Conservation (phyloP, 2,888 invertebrate genomes). For the Sinhomidia bicolor region DNA sequence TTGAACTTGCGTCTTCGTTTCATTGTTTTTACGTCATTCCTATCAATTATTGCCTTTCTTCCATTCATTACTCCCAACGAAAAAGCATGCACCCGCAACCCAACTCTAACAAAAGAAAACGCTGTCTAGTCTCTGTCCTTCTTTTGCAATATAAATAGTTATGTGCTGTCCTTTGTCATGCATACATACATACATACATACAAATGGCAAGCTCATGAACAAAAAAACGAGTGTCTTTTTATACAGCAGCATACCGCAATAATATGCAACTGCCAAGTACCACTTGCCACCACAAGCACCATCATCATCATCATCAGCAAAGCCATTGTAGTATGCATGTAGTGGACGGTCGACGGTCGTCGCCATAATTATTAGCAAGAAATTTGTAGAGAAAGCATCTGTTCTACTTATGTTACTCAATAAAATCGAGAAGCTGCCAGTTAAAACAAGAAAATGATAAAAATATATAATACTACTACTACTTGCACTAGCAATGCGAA, state of each 20-base stretch:
- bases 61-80: conserved; percentile 41
- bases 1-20: conserved; percentile 53
- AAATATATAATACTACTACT: too few species aligned
- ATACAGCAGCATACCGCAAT: neutral
- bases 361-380: conserved; percentile 69
- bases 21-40: conserved; percentile 35
- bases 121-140: conserved; percentile 6
- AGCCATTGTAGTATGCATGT: neutral
- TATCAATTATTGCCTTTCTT: conserved; percentile 68
- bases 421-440: conserved; percentile 63
- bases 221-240: too few species aligned
- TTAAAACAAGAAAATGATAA: conserved; percentile 49
- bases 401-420: conserved; percentile 62
- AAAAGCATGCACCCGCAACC: neutral
- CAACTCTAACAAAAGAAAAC: neutral
- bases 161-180: too few species aligned
- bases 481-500: neutral
- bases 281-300: neutral
- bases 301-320: neutral
- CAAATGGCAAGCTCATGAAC: too few species aligned
- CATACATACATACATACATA: too few species aligned
- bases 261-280: too few species aligned
- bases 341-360: conserved; percentile 9
- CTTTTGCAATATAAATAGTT: too few species aligned
- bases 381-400: conserved; percentile 68